These are phyloP conservation scores for Reinhardtius hippoglossoides DNA, from an alignment of 2,113 vertebrate species.

Conservation along the genomic window DNA sequence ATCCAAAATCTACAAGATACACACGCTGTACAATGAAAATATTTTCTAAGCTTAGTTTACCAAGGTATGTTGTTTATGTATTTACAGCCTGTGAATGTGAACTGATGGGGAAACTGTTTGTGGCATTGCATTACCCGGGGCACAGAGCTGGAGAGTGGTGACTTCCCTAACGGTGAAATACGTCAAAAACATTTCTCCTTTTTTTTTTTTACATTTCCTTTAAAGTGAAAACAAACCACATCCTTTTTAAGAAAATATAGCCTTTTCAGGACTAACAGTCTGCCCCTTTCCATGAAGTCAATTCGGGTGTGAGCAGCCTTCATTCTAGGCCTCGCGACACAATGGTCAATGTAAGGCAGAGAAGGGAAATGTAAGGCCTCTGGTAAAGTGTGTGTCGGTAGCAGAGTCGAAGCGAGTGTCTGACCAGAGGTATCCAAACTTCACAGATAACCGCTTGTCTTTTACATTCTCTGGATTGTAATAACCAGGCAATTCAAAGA, in stretches of 20 bases:
- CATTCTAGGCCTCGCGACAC: constrained; percentile 24
- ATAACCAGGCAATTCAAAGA: constrained; percentile 28
- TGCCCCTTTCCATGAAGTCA: constrained; percentile 10
- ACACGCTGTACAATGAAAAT: constrained; percentile 87
- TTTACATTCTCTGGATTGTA: constrained; percentile 59
- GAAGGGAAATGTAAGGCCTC: constrained; percentile 66
- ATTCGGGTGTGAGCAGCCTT: constrained; percentile 18
- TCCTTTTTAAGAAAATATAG: constrained; percentile 58
- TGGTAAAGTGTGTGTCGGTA: constrained; percentile 48
- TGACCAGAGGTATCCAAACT: constrained; percentile 56
- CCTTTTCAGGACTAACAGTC: constrained; percentile 34
- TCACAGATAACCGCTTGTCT: constrained; percentile 19
- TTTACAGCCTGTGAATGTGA: constrained; percentile 77
- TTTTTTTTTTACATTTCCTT: constrained; percentile 28
- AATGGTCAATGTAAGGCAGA: constrained; percentile 69
- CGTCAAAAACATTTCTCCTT: constrained; percentile 21
- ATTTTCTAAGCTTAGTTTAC: constrained; percentile 78
- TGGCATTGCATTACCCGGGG: constrained; percentile 24
- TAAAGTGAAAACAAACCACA: constrained; percentile 42
- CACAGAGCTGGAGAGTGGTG: constrained; percentile 26
- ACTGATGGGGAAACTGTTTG: constrained; percentile 30
- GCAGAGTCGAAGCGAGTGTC: constrained; percentile 46
- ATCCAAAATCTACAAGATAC: constrained; percentile 88
- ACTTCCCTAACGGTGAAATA: constrained; percentile 39
- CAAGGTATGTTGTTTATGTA: constrained; percentile 76